A percentile compares a stretch with the other conserved stretches of the same genome.
phyloP scores from a whole-genome alignment of 2,797 vertebrate genomes.

The Caiman crocodilus region DNA sequence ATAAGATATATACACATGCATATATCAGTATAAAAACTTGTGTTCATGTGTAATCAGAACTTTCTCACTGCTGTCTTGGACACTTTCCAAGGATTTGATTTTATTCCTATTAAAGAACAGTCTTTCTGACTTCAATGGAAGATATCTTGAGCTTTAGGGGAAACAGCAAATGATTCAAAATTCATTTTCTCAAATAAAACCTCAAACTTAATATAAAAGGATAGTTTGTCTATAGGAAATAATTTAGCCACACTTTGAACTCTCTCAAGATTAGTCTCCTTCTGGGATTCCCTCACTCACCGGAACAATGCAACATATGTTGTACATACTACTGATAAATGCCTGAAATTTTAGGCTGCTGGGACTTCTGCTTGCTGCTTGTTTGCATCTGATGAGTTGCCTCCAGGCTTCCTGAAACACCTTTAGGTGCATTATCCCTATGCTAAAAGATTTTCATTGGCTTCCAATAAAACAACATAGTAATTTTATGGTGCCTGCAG shows the following conservation, averaged over 20 bases:
- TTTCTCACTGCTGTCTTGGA: not conserved
- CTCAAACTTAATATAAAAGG: not conserved
- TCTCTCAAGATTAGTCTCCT: not conserved
- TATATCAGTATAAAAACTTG: too few species aligned
- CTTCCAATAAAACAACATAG: not conserved
- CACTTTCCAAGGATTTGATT: not conserved
- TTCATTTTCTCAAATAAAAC: rapidly evolving
- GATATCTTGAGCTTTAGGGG: rapidly evolving
- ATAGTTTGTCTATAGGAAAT: not conserved
- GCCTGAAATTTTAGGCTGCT: not conserved
- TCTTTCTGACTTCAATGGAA: rapidly evolving
- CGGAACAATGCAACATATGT: not conserved
- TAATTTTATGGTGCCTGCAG: rapidly evolving
- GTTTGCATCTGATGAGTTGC: not conserved
- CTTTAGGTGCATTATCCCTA: rapidly evolving
- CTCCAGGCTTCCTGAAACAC: not conserved
- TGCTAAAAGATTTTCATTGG: not conserved
- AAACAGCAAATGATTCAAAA: not conserved
- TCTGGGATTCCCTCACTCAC: not conserved
- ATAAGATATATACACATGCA: too few species aligned
- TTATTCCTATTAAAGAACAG: rapidly evolving
- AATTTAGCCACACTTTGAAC: not conserved
- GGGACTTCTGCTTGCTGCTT: not conserved
- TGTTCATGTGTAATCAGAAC: too few species aligned
- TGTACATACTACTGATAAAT: rapidly evolving